A percentile compares a stretch with the other conserved stretches of the same genome.
Conservation (phyloP, 2,113 vertebrate genomes). For the Catharus bicknelli region DNA sequence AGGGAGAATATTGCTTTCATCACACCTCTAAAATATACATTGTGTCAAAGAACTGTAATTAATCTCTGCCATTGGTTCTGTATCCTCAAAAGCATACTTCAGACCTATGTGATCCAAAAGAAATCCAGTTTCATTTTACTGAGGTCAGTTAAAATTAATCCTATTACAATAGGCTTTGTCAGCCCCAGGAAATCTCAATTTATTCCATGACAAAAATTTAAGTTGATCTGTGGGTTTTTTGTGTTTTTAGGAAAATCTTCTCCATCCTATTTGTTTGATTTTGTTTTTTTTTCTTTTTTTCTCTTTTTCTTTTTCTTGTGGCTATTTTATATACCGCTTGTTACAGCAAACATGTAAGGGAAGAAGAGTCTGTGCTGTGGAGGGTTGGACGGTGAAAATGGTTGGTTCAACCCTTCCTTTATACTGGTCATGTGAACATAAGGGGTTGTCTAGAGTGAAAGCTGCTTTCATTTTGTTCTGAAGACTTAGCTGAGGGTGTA, state of each 20-base stretch:
- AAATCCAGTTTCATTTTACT: neutral
- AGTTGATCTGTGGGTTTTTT: neutral
- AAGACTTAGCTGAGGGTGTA: neutral
- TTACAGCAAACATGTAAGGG: neutral
- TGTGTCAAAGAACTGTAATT: neutral
- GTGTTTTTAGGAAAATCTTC: neutral
- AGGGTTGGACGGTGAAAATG: neutral
- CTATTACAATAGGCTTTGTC: neutral
- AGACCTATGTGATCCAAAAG: neutral
- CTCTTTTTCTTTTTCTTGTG: neutral
- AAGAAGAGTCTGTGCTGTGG: neutral
- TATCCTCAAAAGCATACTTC: neutral
- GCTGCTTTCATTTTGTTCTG: neutral
- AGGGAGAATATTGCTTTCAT: neutral
- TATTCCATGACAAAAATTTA: neutral
- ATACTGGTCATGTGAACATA: accelerated
- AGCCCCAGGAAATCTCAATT: neutral
- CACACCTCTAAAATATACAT: neutral
- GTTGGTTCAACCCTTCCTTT: neutral
- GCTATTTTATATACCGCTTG: neutral
- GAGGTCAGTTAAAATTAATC: neutral
- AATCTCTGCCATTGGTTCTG: neutral
- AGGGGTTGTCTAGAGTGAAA: neutral
- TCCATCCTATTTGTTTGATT: neutral
- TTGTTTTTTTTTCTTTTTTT: too few relatives aligned